Conservation (phyloP, 2,113 vertebrate genomes). For the Beaufortia kweichowensis region DNA sequence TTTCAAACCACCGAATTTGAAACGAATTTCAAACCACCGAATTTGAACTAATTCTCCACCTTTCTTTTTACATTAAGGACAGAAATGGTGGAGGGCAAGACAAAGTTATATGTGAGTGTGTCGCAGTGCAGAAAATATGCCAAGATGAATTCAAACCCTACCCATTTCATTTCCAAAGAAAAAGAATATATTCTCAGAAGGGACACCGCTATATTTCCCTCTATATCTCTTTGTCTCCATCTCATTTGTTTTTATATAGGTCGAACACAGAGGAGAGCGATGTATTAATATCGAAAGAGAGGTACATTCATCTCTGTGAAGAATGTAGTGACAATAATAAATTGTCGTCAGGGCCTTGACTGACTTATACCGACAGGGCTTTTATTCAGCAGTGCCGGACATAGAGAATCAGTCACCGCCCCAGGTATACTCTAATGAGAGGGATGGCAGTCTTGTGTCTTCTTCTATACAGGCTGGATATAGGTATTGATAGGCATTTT, state of each 20-base stretch:
- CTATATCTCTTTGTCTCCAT: conserved; percentile 33
- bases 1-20: too few species aligned
- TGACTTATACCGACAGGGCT: conserved; percentile 62
- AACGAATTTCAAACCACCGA: too few species aligned
- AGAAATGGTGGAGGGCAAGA: neutral
- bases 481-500: conserved; percentile 49
- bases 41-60: too few species aligned
- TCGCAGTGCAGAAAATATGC: conserved; percentile 15
- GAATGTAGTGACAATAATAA: conserved; percentile 63
- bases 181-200: conserved; percentile 12
- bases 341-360: conserved; percentile 65
- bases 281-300: conserved; percentile 68
- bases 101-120: neutral
- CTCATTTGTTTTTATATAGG: conserved; percentile 66
- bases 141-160: neutral
- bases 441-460: conserved; percentile 40
- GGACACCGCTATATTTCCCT: conserved; percentile 9
- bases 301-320: conserved; percentile 68
- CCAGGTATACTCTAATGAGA: conserved; percentile 56
- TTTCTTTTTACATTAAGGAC: neutral
- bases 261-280: conserved; percentile 60
- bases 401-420: conserved; percentile 37
- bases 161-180: conserved; percentile 10
- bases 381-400: conserved; percentile 56
- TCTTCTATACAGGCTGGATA: conserved; percentile 39